Evolutionary conservation across 2,888 invertebrate genomes (phyloP), one percentile per base, ranked within the genome.

Genomic region (Sphinx pinastri): DNA sequence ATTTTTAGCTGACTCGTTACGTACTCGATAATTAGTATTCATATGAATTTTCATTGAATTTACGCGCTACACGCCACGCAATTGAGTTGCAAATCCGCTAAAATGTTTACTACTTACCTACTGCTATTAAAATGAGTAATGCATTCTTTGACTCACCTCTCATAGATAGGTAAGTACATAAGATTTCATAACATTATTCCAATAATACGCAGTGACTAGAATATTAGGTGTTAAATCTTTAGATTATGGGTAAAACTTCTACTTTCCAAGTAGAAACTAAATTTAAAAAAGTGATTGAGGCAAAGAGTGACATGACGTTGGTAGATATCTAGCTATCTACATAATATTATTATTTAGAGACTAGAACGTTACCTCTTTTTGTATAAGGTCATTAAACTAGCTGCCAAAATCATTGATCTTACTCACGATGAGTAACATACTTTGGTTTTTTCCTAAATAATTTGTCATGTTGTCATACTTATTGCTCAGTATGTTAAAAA

Each of bases 331-430:
- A 6, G 6, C 38, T 8, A 10, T 10, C 16, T 16, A 19, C 38
- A 38, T 25, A 25, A 25, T 38, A 38, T 38, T 38, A 38, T 38
- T 57, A 60, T 60, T 16, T 60, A 60, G 60, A 60, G 25, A 25
- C 25, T 25, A 25, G 25, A 25, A 25, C 2, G 25, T 47, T 12
- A 11, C 11, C n/a, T n/a, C 47, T 10, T 16, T 16, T 60, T 47
- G n/a, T 60, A 38, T 45, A 47, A 47, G 60, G 45, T 60, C 45
- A 60, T 60, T 60, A 16, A 60, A 60, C 47, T 47, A 16, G 38
- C 6, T 38, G 38, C 2, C 38, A 38, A 38, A 38, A 38, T 38
- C 4, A 38, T 38, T 38, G 38, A 8, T 38, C 38, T 7, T 38
- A 38, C 38, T 1, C 38, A 38, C 38, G 38, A 38, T 38, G 38